phyloP scores from a whole-genome alignment of 92 coral and sea anemone species.

The Porites evermanni region DNA sequence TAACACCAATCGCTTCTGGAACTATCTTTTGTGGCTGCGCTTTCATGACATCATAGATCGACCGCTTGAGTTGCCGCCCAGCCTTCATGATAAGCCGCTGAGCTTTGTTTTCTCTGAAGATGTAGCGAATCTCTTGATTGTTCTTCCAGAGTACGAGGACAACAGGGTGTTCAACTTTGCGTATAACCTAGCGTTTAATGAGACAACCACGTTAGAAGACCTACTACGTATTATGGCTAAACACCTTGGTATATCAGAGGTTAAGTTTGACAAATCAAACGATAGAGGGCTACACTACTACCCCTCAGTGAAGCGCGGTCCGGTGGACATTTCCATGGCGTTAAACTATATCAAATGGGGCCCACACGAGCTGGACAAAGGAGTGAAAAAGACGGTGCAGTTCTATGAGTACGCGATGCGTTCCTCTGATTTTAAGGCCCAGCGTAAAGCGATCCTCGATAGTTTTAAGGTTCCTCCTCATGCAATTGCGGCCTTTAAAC shows the following conservation, averaged over 20 bases:
- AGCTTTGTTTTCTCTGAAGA: constrained; percentile 89
- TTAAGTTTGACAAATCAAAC: constrained; percentile 70
- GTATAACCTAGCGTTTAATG: constrained; percentile 88
- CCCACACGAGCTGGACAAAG: constrained; percentile 67
- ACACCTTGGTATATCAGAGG: constrained; percentile 71
- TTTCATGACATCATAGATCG: constrained; percentile 80
- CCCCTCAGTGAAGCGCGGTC: constrained; percentile 93
- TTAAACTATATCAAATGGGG: constrained; percentile 74
- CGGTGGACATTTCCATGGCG: constrained; percentile 83
- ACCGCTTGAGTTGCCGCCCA: constrained; percentile 74
- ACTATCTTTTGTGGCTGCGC: constrained; percentile 89
- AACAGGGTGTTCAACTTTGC: constrained; percentile 66
- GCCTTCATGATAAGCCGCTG: constrained; percentile 69
- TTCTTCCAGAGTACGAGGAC: constrained; percentile 53
- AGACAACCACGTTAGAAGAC: constrained; percentile 80
- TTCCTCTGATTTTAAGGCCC: constrained; percentile 67
- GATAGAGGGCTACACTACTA: constrained; percentile 59
- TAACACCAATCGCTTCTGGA: constrained; percentile 95
- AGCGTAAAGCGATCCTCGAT: constrained; percentile 76
- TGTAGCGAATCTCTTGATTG: constrained; percentile 68
- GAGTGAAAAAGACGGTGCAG: constrained; percentile 69
- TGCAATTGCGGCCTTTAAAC: constrained; percentile 69
- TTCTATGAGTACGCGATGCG: constrained; percentile 92
- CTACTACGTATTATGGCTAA: constrained; percentile 77
- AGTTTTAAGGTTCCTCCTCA: constrained; percentile 60